A percentile compares a stretch with the other conserved stretches of the same genome.
Conservation (phyloP, 2,797 vertebrate genomes). For the Artibeus lituratus region DNA sequence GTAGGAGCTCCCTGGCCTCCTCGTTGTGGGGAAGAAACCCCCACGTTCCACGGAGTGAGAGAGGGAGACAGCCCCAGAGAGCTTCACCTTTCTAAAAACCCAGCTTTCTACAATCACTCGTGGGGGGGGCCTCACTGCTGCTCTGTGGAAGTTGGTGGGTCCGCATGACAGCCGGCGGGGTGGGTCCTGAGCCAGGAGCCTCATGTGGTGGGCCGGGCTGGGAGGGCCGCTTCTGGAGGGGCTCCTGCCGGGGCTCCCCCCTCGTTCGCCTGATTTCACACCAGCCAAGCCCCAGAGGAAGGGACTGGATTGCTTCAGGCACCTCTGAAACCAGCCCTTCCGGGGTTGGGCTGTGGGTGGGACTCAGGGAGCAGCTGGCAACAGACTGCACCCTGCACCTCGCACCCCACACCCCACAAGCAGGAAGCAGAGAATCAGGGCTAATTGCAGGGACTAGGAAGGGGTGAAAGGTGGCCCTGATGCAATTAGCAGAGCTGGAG, state of each 20-base stretch:
- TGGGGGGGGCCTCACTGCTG: neutral
- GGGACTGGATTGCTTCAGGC: slow-evolving; percentile 13
- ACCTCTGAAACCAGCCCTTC: slow-evolving; percentile 40
- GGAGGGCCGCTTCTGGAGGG: neutral
- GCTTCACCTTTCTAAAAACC: neutral
- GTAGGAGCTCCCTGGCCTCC: neutral
- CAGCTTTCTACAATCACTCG: neutral
- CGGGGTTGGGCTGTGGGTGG: neutral
- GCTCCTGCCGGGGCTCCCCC: neutral
- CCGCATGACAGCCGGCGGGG: accelerated
- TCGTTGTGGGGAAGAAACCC: neutral
- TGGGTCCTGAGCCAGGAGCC: neutral
- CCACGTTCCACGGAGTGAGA: neutral
- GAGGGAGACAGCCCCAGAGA: neutral
- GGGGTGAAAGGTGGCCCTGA: slow-evolving; percentile 60
- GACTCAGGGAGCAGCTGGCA: neutral
- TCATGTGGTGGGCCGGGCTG: accelerated
- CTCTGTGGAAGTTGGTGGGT: neutral
- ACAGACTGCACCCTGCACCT: neutral
- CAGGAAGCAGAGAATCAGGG: slow-evolving; percentile 54
- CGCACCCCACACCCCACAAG: neutral
- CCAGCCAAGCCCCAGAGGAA: neutral
- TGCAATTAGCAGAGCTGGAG: slow-evolving; percentile 54
- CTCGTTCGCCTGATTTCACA: neutral
- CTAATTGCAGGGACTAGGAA: slow-evolving; percentile 41